Conservation (phyloP, 2,888 invertebrate species). For the Netelia fuscicornis region DNA sequence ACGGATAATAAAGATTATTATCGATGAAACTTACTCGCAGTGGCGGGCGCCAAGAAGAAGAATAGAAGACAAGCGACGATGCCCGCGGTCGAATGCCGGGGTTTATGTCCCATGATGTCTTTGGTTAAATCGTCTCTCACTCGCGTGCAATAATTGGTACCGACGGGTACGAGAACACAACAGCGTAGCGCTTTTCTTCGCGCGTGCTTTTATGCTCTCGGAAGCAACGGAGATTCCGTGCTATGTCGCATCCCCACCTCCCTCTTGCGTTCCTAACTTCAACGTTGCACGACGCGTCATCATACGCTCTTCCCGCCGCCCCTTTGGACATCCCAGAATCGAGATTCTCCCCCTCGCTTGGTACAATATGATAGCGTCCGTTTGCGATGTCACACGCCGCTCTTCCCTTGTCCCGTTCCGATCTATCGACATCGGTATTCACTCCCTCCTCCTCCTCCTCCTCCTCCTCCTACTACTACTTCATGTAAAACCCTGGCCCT, state of each 20-base stretch:
- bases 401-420: too few species aligned
- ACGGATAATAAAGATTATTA: background rate
- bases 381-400: background rate
- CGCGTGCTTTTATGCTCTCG: constrained; percentile 83
- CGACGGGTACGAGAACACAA: constrained; percentile 81
- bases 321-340: constrained; percentile 2
- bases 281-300: constrained; percentile 5
- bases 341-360: background rate
- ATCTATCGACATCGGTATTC: background rate
- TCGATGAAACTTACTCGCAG: constrained; percentile 77
- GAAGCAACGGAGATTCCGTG: constrained; percentile 70
- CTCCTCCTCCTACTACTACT: constrained; percentile 26
- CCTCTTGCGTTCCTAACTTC: constrained; percentile 36
- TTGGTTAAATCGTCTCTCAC: constrained; percentile 70
- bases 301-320: constrained; percentile 16
- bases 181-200: constrained; percentile 82
- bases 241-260: constrained; percentile 64
- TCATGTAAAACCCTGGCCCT: background rate
- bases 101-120: constrained; percentile 80
- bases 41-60: constrained; percentile 70
- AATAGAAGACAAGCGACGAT: constrained; percentile 77
- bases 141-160: constrained; percentile 66
- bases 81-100: constrained; percentile 79
- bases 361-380: constrained; percentile 1
- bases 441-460: constrained; percentile 61